Base-by-base conservation (phyloP, 2,888 invertebrate genomes). In the Agrochola lychnidis region DNA sequence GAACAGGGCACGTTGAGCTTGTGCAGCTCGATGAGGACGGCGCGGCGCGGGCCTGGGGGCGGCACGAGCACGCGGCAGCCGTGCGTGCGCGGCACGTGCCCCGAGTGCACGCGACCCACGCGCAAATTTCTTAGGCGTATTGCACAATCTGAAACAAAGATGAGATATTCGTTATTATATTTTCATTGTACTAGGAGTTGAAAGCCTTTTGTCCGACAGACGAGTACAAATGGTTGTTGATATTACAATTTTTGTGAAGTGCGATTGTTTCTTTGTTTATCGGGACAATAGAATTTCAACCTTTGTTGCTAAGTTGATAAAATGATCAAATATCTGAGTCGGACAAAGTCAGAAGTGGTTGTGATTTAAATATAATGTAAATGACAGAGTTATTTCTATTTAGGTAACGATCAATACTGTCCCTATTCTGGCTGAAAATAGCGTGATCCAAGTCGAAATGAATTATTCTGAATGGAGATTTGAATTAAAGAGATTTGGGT, bases 1-100 rank as follows among this genome's bases (percentile, higher is more conserved):
- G 97, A 93, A 93, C 98, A 98, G 63, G 98, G 98, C 62, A 98
- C 97, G 95, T 98, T 98, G 73, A 98, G 96, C 76, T 97, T 97
- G 88, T 97, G 97, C 4, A 98, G 95, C 88, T 98, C 97, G 36
- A 98, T 91, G 70, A 98, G 97, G 76, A 98, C 94, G 84, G 98
- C 98, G 90, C 96, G 96, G 83, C 92, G 92, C 53, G 94, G 91
- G 2, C 94, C 79, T 2, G 94, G 92, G 30, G 93, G 88, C 5
- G 97, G 97, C 88, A 97, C 96, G 90, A 97, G 95, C 51, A 97
- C 93, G 82, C 97, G 96, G 92, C 97, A 97, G 84, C 97, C 97
- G 86, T 92, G 94, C 36, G 93, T 90, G 63, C 94, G 93, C 7
- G 97, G 97, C 53, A 97, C 91, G 83, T 97, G 97, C 3, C 96